phyloP scores from a whole-genome alignment of 92 coral and sea anemone genomes.

The Porites divaricata region DNA sequence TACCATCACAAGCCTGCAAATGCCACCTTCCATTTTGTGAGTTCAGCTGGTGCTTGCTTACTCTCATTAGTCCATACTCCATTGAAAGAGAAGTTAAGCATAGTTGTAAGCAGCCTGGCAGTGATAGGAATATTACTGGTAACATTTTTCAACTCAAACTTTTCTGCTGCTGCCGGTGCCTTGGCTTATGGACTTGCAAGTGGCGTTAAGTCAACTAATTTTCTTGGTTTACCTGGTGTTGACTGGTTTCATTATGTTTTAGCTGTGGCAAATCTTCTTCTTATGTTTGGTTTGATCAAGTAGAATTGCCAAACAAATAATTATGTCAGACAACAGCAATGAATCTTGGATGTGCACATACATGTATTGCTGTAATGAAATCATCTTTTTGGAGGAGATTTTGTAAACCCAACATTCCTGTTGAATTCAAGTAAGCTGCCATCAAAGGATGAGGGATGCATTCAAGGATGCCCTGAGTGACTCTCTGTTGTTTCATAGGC shows the following conservation, averaged over 20 bases:
- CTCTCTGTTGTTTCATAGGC: too few species aligned
- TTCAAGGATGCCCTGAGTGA: too few species aligned
- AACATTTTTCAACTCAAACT: conserved; percentile 67
- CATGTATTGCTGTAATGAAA: too few species aligned
- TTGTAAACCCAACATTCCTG: too few species aligned
- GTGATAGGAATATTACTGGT: conserved; percentile 82
- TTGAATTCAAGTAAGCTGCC: too few species aligned
- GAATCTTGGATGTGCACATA: too few species aligned
- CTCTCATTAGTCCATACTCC: conserved; percentile 64
- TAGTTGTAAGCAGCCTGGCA: conserved; percentile 75
- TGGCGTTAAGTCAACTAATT: conserved; percentile 48
- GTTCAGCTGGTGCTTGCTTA: conserved; percentile 69
- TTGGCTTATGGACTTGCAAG: conserved; percentile 80
- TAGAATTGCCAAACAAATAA: background rate
- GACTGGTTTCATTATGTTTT: conserved; percentile 93
- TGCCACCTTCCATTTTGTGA: conserved; percentile 76
- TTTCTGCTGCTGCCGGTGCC: conserved; percentile 74
- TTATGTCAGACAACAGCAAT: too few species aligned
- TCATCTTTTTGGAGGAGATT: too few species aligned
- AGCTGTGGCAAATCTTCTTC: conserved; percentile 74
- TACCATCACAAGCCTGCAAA: conserved; percentile 66
- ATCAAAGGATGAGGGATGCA: too few species aligned
- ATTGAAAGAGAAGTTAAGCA: conserved; percentile 61
- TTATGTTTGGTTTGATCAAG: conserved; percentile 57
- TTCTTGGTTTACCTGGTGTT: conserved; percentile 87